Conservation (phyloP, 2,888 invertebrate genomes). For the Nephrotoma guestfalica region DNA sequence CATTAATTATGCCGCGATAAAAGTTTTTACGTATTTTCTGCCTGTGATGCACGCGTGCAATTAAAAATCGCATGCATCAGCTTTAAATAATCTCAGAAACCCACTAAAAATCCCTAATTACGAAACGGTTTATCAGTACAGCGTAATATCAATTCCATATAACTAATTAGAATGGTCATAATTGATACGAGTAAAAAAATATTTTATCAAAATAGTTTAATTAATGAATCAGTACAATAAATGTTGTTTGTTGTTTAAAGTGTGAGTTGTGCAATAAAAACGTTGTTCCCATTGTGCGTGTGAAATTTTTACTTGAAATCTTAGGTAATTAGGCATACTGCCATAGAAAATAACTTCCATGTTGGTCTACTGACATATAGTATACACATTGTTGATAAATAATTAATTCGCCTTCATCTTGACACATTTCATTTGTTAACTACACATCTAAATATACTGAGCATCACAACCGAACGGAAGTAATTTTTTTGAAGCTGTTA, state of each 20-base stretch:
- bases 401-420: neutral
- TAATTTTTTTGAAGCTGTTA: neutral
- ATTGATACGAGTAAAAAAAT: neutral
- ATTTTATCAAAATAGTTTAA: neutral
- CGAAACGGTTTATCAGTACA: too few relatives aligned
- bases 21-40: too few relatives aligned
- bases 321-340: neutral
- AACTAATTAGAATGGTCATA: too few relatives aligned
- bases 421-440: neutral
- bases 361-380: neutral
- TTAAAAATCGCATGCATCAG: too few relatives aligned
- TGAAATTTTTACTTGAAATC: neutral
- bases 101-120: too few relatives aligned
- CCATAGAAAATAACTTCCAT: neutral
- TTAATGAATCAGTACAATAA: neutral
- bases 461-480: neutral
- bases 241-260: neutral
- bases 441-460: neutral
- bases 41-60: too few relatives aligned
- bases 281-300: neutral
- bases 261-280: neutral
- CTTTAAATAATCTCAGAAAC: too few relatives aligned
- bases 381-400: neutral
- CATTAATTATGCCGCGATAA: too few relatives aligned
- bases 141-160: too few relatives aligned